Conservation (phyloP, 2,888 invertebrate genomes). For the Troglohyphantes excavatus region DNA sequence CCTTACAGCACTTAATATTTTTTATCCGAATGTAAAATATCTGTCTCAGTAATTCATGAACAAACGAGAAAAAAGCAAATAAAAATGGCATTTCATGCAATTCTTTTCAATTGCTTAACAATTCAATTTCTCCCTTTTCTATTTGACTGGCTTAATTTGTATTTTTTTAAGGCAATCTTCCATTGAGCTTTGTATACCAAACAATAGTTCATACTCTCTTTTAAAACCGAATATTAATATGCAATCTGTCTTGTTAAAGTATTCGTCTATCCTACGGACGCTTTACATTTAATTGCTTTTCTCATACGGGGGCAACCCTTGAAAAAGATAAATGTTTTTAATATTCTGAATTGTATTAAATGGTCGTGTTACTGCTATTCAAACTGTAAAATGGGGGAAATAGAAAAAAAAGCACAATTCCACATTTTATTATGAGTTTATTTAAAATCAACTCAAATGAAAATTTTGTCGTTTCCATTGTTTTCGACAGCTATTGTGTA, state of each 20-base stretch:
- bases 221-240: constrained; percentile 61
- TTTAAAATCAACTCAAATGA: constrained; percentile 60
- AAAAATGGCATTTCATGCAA: constrained; percentile 16
- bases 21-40: background rate
- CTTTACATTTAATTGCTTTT: constrained; percentile 62
- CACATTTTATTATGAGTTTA: constrained; percentile 53
- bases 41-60: background rate
- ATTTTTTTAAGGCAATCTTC: constrained; percentile 54
- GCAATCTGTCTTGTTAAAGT: constrained; percentile 74
- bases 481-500: constrained; percentile 54
- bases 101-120: constrained; percentile 66
- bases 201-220: constrained; percentile 57
- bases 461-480: constrained; percentile 69
- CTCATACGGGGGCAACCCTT: constrained; percentile 23
- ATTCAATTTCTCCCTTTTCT: constrained; percentile 57
- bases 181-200: constrained; percentile 28
- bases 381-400: constrained; percentile 2
- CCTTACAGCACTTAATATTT: background rate
- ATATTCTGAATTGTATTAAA: constrained; percentile 68
- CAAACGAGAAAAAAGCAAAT: background rate
- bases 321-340: constrained; percentile 76
- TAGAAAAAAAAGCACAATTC: constrained; percentile 38
- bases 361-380: constrained; percentile 20
- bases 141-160: constrained; percentile 52
- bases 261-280: constrained; percentile 60